Base-by-base conservation (phyloP, 2,113 vertebrate species). In the Steatornis caripensis region DNA sequence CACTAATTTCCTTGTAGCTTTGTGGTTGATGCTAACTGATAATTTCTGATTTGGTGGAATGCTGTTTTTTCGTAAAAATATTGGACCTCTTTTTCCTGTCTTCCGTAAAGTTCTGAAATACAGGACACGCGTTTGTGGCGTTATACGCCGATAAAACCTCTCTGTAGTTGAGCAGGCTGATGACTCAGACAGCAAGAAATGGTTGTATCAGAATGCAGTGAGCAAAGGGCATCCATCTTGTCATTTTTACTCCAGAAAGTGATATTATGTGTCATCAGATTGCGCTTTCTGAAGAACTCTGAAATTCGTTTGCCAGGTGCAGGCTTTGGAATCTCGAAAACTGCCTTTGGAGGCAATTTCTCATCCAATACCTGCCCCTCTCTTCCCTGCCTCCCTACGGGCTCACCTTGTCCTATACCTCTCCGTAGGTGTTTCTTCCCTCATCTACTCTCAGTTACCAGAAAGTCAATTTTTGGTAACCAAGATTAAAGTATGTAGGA, bases 241-340 rank as follows among this genome's bases (percentile, higher is more conserved):
- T 92, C 90, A 66, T 91, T 90, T 84, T 79, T 66, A 8, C 76
- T 80, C 74, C 64, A 43, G 57, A 84, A 96, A 72, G 76, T 81
- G 91, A 57, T 82, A 61, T 87, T 95, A 53, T 34, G 48, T 92
- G 82, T 79, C 86, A 92, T 95, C 77, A 94, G 69, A 92, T 29
- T 84, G 72, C 23, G 27, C 10, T 87, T 62, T 79, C 70, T 51
- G 75, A 76, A 91, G 77, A 92, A 80, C 83, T 85, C 71, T 77
- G 79, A 70, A 86, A 90, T 88, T 94, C 41, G 9, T 8, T 94
- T 94, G 84, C 60, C 81, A 64, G 37, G 65, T 58, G 30, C 62
- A 78, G 79, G 45, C 78, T 93, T 81, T 65, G 81, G 87, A 91
- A 64, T 49, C 64, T 93, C 27, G 34, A 48, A 64, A 88, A 26